Evolutionary conservation across 2,113 vertebrate species (phyloP).

Genomic region (Burhinus oedicnemus): DNA sequence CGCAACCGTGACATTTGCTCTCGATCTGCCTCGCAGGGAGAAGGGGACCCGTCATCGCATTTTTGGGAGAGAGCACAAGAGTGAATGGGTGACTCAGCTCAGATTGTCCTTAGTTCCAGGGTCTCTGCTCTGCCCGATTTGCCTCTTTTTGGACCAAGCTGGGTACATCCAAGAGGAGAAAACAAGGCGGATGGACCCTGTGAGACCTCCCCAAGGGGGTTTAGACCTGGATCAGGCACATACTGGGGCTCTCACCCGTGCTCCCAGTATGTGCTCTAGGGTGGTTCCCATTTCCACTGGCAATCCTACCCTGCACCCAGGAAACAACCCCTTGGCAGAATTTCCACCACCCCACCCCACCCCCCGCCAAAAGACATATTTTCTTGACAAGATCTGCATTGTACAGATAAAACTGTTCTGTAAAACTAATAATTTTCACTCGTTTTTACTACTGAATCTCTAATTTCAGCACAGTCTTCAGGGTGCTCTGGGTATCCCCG

Average conservation of each 20-base stretch:
- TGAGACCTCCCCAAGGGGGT: fast-evolving
- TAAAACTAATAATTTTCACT: neutral
- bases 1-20: neutral
- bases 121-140: neutral
- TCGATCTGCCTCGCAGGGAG: fast-evolving
- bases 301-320: neutral
- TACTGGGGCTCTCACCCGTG: neutral
- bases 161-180: neutral
- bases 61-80: neutral
- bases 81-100: neutral
- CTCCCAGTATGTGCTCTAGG: neutral
- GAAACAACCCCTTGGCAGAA: neutral
- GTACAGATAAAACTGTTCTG: neutral
- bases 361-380: fast-evolving
- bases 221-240: neutral
- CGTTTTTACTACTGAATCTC: neutral
- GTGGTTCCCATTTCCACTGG: neutral
- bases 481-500: neutral
- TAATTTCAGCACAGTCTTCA: neutral
- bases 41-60: fast-evolving
- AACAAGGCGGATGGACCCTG: neutral
- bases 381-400: neutral
- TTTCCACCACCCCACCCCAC: neutral
- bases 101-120: neutral
- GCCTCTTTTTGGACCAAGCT: neutral